Percentiles rank a stretch among this genome's conserved stretches.
Conservation (phyloP, 2,888 invertebrate genomes). For the Marasmarcha lunaedactyla region DNA sequence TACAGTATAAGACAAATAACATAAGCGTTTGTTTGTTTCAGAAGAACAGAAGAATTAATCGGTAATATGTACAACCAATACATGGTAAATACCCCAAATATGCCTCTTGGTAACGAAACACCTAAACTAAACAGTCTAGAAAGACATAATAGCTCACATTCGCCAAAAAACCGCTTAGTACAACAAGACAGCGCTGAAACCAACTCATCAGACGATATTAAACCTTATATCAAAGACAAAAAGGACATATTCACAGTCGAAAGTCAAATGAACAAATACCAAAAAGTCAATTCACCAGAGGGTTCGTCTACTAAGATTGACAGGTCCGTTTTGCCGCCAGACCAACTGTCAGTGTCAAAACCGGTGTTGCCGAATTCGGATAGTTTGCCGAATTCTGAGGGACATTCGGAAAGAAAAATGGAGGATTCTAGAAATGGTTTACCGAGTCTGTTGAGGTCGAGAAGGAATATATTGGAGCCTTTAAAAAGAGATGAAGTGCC, state of each 20-base stretch:
- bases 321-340: slow-evolving; percentile 13
- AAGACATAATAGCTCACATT: slow-evolving; percentile 31
- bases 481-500: slow-evolving; percentile 48
- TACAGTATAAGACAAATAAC: no score
- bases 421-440: slow-evolving; percentile 29
- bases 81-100: slow-evolving; percentile 53
- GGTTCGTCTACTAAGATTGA: background rate
- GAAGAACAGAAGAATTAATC: slow-evolving; percentile 73
- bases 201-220: slow-evolving; percentile 50
- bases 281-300: slow-evolving; percentile 11
- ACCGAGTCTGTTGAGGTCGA: slow-evolving; percentile 39
- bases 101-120: slow-evolving; percentile 36
- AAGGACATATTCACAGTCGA: slow-evolving; percentile 49
- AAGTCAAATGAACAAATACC: slow-evolving; percentile 43
- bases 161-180: slow-evolving; percentile 29
- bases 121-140: slow-evolving; percentile 37
- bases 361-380: slow-evolving; percentile 26
- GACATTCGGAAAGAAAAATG: slow-evolving; percentile 10
- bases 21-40: slow-evolving; percentile 25
- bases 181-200: slow-evolving; percentile 54
- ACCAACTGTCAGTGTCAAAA: slow-evolving; percentile 10
- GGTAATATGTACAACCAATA: slow-evolving; percentile 66
- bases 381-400: slow-evolving; percentile 9
- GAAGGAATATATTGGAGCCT: slow-evolving; percentile 54
- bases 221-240: slow-evolving; percentile 34